Base-by-base conservation (phyloP, 2,797 vertebrate genomes). In the Gallirallus australis region DNA sequence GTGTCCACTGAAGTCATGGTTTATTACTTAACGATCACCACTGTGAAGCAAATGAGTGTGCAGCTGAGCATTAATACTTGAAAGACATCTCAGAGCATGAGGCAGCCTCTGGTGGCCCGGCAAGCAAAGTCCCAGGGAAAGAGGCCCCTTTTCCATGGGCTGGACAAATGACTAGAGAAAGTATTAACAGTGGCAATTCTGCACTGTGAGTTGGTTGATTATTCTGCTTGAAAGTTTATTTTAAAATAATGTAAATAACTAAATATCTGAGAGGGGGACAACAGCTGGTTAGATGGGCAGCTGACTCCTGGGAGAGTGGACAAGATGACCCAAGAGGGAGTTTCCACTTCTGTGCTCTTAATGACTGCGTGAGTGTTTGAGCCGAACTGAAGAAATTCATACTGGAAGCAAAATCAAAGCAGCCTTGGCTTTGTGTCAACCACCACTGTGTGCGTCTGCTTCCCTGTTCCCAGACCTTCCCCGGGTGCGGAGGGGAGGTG, bases 401-500 rank as follows among this genome's bases (percentile, higher is more conserved):
- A 24, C 31, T 66, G 37, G 59, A 79, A 93, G 27, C 17, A 79
- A 77, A 85, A 64, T 11, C 13, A n/a, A 37, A 84, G 24, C 0
- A 0, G 37, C 68, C 48, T 65, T 82, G 83, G 33, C 24, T 82
- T 87, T 87, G 61, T 71, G 31, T 69, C 75, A 87, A 1, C 12
- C 6, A 15, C 33, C 0, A 0, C 30, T 73, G 15, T 14, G 30
- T 11, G 13, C 6, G 6, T 35, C 23, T 80, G 18, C 24, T 82
- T 57, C 40, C 47, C 64, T 27, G 8, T 71, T 82, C 31, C 53
- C 54, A 86, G 68, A 61, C 50, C 6, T 66, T 63, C 30, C 23
- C 15, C 0, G 1, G 16, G 35, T 52, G 30, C 0, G 3, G 4
- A 40, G 50, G 25, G 30, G 27, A 80, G 3, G 5, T 14, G 23